phyloP scores from a whole-genome alignment of 2,888 invertebrate species.

The Busseola fusca region DNA sequence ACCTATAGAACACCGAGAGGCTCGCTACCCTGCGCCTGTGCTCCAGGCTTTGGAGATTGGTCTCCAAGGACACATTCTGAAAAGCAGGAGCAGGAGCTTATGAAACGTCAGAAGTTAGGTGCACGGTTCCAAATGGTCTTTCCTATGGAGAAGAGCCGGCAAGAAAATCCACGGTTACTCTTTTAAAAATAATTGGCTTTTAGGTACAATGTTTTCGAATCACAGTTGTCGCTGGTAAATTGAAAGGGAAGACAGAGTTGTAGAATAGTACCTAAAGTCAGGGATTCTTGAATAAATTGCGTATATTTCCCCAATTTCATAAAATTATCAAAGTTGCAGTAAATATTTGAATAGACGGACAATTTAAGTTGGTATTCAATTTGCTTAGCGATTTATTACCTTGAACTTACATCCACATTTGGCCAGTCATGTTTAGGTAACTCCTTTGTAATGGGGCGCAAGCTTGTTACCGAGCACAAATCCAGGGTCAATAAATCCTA shows the following conservation, averaged over 20 bases:
- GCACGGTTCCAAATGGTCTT: too few relatives aligned
- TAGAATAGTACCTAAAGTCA: not conserved
- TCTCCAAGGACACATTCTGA: too few relatives aligned
- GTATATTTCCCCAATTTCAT: not conserved
- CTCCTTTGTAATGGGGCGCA: slow-evolving; percentile 4
- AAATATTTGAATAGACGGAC: not conserved
- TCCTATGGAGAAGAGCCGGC: too few relatives aligned
- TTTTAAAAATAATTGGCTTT: too few relatives aligned
- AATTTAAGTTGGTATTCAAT: not conserved
- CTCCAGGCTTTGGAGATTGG: too few relatives aligned
- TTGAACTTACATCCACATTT: not conserved
- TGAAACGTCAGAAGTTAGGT: too few relatives aligned
- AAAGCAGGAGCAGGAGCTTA: too few relatives aligned
- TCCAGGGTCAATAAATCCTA: slow-evolving; percentile 9
- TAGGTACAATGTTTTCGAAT: too few relatives aligned
- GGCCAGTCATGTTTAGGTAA: not conserved
- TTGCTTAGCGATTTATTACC: not conserved
- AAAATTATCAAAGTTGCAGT: not conserved
- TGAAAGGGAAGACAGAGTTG: not conserved
- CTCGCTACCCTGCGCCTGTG: too few relatives aligned
- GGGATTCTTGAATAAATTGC: not conserved
- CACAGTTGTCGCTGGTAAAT: too few relatives aligned
- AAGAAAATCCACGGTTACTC: too few relatives aligned
- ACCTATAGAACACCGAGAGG: too few relatives aligned
- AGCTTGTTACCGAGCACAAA: slow-evolving; percentile 2